These are phyloP conservation scores for Peribatodes rhomboidaria DNA, from an alignment of 2,888 invertebrate species.

Conservation along the genomic window DNA sequence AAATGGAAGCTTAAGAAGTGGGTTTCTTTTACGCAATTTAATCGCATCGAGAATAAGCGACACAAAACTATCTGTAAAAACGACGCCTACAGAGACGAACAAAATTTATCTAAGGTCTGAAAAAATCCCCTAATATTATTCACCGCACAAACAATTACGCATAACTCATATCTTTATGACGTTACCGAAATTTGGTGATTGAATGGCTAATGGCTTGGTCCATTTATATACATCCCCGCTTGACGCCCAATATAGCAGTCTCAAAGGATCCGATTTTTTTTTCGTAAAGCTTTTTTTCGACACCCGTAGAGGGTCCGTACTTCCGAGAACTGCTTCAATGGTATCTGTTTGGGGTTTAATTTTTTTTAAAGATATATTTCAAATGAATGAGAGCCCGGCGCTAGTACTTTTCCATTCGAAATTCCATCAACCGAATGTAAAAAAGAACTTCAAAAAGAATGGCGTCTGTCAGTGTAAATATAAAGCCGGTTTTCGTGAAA, in stretches of 20 bases:
- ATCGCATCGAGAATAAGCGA: too few relatives aligned
- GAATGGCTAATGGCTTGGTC: conserved; percentile 12
- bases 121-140: neutral
- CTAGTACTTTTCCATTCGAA: conserved; percentile 43
- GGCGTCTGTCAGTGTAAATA: conserved; percentile 26
- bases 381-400: conserved; percentile 43
- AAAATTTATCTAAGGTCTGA: neutral
- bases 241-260: conserved; percentile 33
- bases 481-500: conserved; percentile 32
- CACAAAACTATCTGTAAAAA: neutral
- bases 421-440: conserved; percentile 13
- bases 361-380: conserved; percentile 42
- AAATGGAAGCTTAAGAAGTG: too few relatives aligned
- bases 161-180: conserved; percentile 12
- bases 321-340: conserved; percentile 60
- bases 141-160: neutral
- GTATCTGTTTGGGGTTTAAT: conserved; percentile 40
- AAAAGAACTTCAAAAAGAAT: conserved; percentile 18
- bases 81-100: neutral
- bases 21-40: too few relatives aligned
- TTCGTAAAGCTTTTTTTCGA: conserved; percentile 42
- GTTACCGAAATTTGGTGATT: conserved; percentile 3
- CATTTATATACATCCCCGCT: conserved; percentile 31
- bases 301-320: conserved; percentile 50
- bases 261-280: conserved; percentile 46